These are phyloP conservation scores for Scaptomyza graminum DNA, from an alignment of 1,140 invertebrate genomes.

Conservation along the genomic window DNA sequence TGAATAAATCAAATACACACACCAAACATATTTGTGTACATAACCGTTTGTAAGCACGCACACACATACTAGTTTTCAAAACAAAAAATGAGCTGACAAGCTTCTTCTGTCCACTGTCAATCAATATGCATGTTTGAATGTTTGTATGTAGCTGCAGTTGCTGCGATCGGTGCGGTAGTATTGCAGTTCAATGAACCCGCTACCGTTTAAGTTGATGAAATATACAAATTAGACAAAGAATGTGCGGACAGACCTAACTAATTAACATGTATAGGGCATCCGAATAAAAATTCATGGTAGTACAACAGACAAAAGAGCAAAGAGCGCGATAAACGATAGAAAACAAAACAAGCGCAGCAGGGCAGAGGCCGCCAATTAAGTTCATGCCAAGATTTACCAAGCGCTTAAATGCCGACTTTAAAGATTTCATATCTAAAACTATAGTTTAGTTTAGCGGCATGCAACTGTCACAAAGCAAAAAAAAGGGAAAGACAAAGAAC, in stretches of 20 bases:
- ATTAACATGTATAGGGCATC: conserved; percentile 61
- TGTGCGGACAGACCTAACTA: conserved; percentile 56
- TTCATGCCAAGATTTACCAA: conserved; percentile 31
- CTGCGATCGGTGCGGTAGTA: conserved; percentile 12
- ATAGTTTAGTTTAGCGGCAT: conserved; percentile 30
- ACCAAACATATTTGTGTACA: conserved; percentile 12
- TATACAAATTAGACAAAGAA: conserved; percentile 74
- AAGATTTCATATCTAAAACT: conserved; percentile 47
- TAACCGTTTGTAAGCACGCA: neutral
- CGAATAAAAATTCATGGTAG: no score
- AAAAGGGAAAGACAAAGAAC: neutral
- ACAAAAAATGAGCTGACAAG: conserved; percentile 43
- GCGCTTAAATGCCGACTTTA: neutral
- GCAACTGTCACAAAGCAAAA: conserved; percentile 20
- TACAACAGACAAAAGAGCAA: conserved; percentile 7
- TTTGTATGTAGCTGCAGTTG: conserved; percentile 53
- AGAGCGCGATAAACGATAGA: conserved; percentile 4
- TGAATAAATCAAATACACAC: neutral
- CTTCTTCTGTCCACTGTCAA: conserved; percentile 76
- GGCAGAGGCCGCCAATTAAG: conserved; percentile 32
- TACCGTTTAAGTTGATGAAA: conserved; percentile 57
- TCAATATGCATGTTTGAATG: conserved; percentile 41
- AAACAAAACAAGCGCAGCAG: conserved; percentile 2
- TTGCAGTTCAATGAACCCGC: conserved; percentile 54
- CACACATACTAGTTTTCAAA: conserved; percentile 21